Base-by-base conservation (phyloP, 2,113 vertebrate species). In the Piprites chloris region DNA sequence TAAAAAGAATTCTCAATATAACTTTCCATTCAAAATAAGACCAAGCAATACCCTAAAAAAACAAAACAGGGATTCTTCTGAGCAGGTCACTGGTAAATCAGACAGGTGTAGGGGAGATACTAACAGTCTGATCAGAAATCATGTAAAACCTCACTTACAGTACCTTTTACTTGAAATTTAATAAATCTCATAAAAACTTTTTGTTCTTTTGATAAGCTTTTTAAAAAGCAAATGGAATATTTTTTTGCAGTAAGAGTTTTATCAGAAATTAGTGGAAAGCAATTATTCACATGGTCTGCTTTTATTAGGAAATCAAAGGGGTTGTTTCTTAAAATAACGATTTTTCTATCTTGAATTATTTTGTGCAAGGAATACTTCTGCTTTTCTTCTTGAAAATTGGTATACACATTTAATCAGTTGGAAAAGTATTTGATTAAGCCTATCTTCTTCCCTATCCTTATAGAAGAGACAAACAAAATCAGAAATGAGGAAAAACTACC, bases 301-400 rank as follows among this genome's bases (percentile, higher is more conserved):
- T 95, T 94, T 94, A 73, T 85, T 88, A 90, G 53, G 72, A 93
- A 90, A 92, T 92, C 39, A 95, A 95, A 93, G 30, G 8, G 20
- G 13, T 61, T 78, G 14, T 69, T 96, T 80, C 12, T 44, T 81
- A 80, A 87, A 89, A 85, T 46, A 91, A 87, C 27, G 35, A 49
- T 78, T 95, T 92, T 92, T 78, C 78, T 75, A 22, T 50, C 42
- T 86, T 59, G 52, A 95, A 77, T 56, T 6, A 53, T 63, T 94
- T 91, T 80, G 50, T 89, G 63, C 17, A 62, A 91, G 41, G 41
- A 85, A 82, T 79, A 80, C 28, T 89, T 92, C 65, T 92, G 37
- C 39, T 87, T 85, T 91, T 75, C 6, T 47, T 82, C 30, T 86
- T 83, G 62, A 7, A 12, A 71, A 85, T 88, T 92, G 27, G 32